These are phyloP conservation scores for Zeugodacus cucurbitae DNA, from an alignment of 1,140 invertebrate genomes.

Conservation along the genomic window DNA sequence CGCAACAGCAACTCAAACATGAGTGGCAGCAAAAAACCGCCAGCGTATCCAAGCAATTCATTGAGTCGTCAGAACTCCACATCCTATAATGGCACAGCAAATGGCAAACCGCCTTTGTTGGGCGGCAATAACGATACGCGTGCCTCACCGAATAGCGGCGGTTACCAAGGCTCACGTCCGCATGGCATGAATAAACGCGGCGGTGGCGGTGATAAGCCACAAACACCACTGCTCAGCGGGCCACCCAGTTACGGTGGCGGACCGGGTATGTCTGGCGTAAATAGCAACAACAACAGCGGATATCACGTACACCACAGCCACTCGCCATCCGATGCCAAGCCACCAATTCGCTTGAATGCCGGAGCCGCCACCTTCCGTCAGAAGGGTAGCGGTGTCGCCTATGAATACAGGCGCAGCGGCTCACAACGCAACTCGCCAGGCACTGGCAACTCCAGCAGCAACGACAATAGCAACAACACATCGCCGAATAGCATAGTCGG, in stretches of 20 bases:
- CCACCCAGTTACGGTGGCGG: conserved; percentile 48
- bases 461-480: conserved; percentile 65
- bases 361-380: conserved; percentile 58
- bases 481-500: conserved; percentile 64
- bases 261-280: neutral
- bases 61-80: conserved; percentile 55
- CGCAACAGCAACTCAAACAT: conserved; percentile 51
- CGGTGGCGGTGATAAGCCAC: conserved; percentile 50
- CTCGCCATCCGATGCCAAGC: conserved; percentile 50
- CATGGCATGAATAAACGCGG: conserved; percentile 55
- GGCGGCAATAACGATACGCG: conserved; percentile 60
- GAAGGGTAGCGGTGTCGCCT: conserved; percentile 45
- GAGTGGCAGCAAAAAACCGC: conserved; percentile 38
- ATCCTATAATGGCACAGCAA: conserved; percentile 54
- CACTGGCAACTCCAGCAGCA: conserved; percentile 57
- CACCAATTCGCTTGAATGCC: conserved; percentile 58
- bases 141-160: conserved; percentile 53
- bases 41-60: conserved; percentile 47
- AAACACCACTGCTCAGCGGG: conserved; percentile 57
- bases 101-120: conserved; percentile 54
- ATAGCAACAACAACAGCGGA: conserved; percentile 37
- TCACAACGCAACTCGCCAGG: conserved; percentile 64
- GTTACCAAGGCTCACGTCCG: conserved; percentile 44
- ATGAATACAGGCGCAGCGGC: conserved; percentile 59
- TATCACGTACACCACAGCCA: conserved; percentile 16